phyloP scores from a whole-genome alignment of 2,113 vertebrate genomes.

The Oreochromis aureus region DNA sequence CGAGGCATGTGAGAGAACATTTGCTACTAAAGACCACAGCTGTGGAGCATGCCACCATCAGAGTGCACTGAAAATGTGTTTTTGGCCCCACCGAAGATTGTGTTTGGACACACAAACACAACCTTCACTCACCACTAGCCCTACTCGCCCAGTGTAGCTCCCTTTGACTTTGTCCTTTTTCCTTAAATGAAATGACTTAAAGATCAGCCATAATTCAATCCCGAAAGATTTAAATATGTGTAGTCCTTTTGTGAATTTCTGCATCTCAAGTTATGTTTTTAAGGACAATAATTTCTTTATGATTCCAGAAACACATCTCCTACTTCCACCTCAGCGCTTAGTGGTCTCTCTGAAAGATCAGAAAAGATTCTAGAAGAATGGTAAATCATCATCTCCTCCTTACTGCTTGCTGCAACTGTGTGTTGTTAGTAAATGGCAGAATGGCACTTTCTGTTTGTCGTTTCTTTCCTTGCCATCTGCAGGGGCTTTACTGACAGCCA shows the following conservation, averaged over 20 bases:
- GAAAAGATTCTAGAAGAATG: conserved; percentile 89
- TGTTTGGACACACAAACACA: neutral
- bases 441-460: neutral
- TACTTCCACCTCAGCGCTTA: conserved; percentile 33
- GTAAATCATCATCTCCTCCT: conserved; percentile 64
- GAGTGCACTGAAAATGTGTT: neutral
- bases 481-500: conserved; percentile 87
- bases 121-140: neutral
- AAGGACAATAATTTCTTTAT: neutral
- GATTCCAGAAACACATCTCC: conserved; percentile 53
- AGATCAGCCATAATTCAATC: neutral
- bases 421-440: neutral
- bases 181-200: neutral
- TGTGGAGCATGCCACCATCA: neutral
- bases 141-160: neutral
- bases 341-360: conserved; percentile 72
- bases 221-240: neutral
- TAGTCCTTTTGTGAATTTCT: neutral
- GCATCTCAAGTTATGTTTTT: neutral
- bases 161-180: neutral
- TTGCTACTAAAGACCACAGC: neutral
- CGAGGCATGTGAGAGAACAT: neutral
- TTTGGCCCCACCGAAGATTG: neutral
- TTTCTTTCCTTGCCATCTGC: conserved; percentile 2
- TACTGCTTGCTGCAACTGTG: neutral